Conservation (phyloP, 2,113 vertebrate genomes). For the Silurus meridionalis region DNA sequence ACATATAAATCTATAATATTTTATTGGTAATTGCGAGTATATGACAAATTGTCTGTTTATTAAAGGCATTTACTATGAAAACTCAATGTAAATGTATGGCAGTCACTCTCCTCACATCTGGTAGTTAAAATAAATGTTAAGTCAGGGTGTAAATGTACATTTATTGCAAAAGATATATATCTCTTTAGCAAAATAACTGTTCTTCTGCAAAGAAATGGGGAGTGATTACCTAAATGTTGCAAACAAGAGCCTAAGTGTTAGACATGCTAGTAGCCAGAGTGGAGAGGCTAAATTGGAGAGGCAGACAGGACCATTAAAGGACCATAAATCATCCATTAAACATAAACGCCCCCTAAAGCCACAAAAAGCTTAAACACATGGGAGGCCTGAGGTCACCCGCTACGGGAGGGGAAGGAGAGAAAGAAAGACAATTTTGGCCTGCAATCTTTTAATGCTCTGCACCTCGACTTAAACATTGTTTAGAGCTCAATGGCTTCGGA, state of each 20-base stretch:
- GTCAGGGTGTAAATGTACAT: constrained; percentile 25
- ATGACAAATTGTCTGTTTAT: not conserved
- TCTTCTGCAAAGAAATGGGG: constrained; percentile 16
- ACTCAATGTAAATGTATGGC: not conserved
- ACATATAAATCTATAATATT: not conserved
- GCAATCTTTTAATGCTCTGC: constrained; percentile 65
- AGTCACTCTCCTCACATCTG: not conserved
- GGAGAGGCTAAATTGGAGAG: constrained; percentile 37
- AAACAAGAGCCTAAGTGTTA: constrained; percentile 28
- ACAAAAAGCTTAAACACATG: constrained; percentile 70
- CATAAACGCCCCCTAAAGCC: constrained; percentile 72
- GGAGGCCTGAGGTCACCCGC: constrained; percentile 61
- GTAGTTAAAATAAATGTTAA: constrained; percentile 7
- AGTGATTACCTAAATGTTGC: constrained; percentile 36
- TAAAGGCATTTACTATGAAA: not conserved
- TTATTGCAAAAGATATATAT: constrained; percentile 20
- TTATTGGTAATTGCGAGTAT: not conserved
- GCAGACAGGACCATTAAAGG: constrained; percentile 59
- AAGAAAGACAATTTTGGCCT: constrained; percentile 63
- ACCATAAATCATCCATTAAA: constrained; percentile 70
- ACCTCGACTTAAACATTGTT: constrained; percentile 72
- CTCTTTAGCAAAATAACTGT: not conserved
- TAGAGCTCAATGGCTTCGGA: constrained; percentile 74
- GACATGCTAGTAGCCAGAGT: constrained; percentile 9
- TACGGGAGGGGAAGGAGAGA: constrained; percentile 59